A percentile compares a stretch with the other conserved stretches of the same genome.
Conservation (phyloP, 2,113 vertebrate genomes). For the Dipodomys ordii region DNA sequence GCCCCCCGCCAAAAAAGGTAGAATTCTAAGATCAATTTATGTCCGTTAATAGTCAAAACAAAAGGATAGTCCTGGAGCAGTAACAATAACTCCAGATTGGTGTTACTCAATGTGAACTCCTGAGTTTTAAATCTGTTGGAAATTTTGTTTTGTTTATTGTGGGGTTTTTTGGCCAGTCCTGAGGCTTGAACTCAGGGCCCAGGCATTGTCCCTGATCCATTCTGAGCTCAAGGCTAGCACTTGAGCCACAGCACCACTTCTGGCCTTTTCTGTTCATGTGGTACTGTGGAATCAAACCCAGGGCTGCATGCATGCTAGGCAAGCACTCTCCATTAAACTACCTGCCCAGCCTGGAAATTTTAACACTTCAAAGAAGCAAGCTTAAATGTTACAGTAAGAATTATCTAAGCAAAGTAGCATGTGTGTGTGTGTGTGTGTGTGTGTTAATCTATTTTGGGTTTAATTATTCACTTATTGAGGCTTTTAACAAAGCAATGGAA, state of each 20-base stretch:
- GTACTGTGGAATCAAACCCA: too few relatives aligned
- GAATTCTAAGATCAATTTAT: conserved; percentile 40
- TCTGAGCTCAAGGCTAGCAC: too few relatives aligned
- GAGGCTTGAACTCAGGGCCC: too few relatives aligned
- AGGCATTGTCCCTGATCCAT: too few relatives aligned
- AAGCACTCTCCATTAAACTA: too few relatives aligned
- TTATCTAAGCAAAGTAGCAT: neutral
- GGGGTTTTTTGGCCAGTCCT: too few relatives aligned
- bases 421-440: too few relatives aligned
- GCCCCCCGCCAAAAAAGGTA: neutral
- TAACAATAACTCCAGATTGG: neutral
- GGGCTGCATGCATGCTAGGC: too few relatives aligned
- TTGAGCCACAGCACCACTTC: too few relatives aligned
- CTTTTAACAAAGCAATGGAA: conserved; percentile 53
- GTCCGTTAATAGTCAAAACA: conserved; percentile 22
- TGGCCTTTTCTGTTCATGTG: too few relatives aligned
- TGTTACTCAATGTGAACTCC: neutral
- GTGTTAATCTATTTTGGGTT: conserved; percentile 43
- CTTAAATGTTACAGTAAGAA: neutral
- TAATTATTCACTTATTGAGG: conserved; percentile 58
- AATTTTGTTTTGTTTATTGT: too few relatives aligned
- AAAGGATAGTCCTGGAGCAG: neutral
- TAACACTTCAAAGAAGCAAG: conserved; percentile 28
- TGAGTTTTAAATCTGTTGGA: neutral
- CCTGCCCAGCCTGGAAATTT: neutral